These are phyloP conservation scores for Sphaerophoria rueppellii DNA, from an alignment of 2,888 invertebrate species.

Conservation along the genomic window DNA sequence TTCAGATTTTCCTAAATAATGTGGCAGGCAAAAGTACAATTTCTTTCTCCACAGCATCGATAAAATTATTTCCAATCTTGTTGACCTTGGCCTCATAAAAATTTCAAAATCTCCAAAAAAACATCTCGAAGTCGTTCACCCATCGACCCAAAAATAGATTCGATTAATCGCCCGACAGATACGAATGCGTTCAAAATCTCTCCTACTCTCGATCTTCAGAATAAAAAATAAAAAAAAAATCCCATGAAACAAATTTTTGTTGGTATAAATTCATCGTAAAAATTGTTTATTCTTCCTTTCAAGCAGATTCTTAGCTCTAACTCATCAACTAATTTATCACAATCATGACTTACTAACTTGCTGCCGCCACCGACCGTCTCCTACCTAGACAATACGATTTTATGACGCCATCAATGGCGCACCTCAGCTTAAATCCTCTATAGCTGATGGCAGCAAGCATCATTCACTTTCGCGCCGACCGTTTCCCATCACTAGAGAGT, in stretches of 20 bases:
- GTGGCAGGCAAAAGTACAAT: not conserved
- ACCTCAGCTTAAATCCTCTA: not conserved
- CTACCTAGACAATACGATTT: conserved; percentile 66
- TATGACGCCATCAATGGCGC: conserved; percentile 52
- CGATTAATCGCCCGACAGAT: conserved; percentile 54
- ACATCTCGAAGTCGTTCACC: conserved; percentile 65
- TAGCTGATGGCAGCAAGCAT: not conserved
- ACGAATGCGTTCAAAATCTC: not conserved
- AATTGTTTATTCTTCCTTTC: not conserved
- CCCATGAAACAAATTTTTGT: not conserved
- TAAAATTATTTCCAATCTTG: not conserved
- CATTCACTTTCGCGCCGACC: not conserved
- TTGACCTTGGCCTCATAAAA: conserved; percentile 65
- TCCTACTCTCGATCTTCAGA: not conserved
- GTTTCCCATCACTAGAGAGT: conserved; percentile 49
- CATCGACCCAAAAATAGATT: conserved; percentile 59
- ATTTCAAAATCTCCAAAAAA: too few relatives aligned
- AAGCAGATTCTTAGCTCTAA: conserved; percentile 51
- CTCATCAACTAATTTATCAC: conserved; percentile 66
- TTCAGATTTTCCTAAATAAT: too few relatives aligned
- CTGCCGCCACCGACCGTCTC: conserved; percentile 44
- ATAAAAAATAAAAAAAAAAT: conserved; percentile 9
- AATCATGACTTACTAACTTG: conserved; percentile 51
- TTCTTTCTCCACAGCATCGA: not conserved
- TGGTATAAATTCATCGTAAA: not conserved